These are phyloP conservation scores for Drosophila santomea DNA, from an alignment of 1,140 invertebrate species.

Conservation along the genomic window DNA sequence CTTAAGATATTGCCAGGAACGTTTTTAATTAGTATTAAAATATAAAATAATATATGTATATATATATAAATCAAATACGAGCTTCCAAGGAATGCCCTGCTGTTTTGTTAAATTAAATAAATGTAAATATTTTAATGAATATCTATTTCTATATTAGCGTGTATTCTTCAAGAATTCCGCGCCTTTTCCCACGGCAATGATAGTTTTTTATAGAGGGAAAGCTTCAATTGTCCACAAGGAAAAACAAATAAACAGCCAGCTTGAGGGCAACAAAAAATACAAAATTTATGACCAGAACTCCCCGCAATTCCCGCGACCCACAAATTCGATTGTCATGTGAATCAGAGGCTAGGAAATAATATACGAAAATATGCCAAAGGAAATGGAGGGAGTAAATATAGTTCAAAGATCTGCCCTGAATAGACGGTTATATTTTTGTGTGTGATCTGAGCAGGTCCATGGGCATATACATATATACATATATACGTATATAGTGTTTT, in stretches of 20 bases:
- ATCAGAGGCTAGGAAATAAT: conserved; percentile 16
- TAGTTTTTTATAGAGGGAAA: not conserved
- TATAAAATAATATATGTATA: too few relatives aligned
- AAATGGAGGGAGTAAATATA: conserved; percentile 63
- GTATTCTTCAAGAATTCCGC: not conserved
- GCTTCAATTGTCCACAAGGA: conserved; percentile 4
- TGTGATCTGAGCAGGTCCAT: conserved; percentile 3
- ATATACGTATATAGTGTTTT: conserved; percentile 15
- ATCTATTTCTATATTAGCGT: too few relatives aligned
- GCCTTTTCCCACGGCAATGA: conserved; percentile 2
- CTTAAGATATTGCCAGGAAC: too few relatives aligned
- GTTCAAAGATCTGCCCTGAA: conserved; percentile 56
- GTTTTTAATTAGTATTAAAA: too few relatives aligned
- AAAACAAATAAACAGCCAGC: conserved; percentile 5
- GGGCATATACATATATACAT: not conserved
- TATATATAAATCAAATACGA: too few relatives aligned
- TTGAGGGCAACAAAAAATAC: conserved; percentile 32
- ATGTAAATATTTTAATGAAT: not conserved
- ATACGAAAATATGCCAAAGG: conserved; percentile 34
- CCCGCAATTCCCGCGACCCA: not conserved
- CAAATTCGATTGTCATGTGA: conserved; percentile 4
- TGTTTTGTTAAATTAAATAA: too few relatives aligned
- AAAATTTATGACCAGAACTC: conserved; percentile 22
- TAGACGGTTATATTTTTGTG: conserved; percentile 35
- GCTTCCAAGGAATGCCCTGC: too few relatives aligned